Conservation (phyloP, 2,113 vertebrate species). For the Corapipo altera region DNA sequence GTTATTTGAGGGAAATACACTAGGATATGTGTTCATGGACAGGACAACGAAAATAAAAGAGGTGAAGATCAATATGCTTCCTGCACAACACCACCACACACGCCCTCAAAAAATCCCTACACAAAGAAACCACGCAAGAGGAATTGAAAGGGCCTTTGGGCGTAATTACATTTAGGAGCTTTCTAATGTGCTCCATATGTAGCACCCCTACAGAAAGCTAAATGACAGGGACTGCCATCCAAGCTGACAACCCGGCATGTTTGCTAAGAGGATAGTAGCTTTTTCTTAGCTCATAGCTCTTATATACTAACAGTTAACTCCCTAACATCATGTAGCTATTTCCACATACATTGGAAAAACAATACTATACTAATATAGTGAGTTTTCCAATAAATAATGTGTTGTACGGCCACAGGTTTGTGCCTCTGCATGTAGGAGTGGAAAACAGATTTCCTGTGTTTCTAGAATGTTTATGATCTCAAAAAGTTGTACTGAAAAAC, state of each 20-base stretch:
- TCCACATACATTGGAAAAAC: background rate
- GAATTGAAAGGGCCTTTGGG: background rate
- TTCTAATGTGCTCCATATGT: background rate
- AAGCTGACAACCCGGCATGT: background rate
- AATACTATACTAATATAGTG: background rate
- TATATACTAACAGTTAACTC: background rate
- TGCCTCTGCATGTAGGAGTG: background rate
- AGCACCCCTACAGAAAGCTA: background rate
- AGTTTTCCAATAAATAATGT: background rate
- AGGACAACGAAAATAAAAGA: background rate
- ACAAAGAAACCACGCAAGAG: background rate
- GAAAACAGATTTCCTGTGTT: slow-evolving; percentile 34
- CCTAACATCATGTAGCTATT: background rate
- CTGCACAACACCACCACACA: background rate
- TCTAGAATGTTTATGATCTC: background rate
- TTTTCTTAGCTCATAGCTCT: background rate
- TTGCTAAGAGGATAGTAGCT: background rate
- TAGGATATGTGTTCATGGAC: fast-evolving
- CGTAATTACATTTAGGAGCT: background rate
- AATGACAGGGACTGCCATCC: background rate
- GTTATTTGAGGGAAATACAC: background rate
- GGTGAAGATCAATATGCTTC: background rate
- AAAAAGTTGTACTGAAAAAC: background rate
- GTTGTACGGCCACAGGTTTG: background rate
- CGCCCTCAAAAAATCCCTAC: background rate